Evolutionary conservation across 2,113 vertebrate genomes (phyloP).

Genomic region (Myotis yumanensis): DNA sequence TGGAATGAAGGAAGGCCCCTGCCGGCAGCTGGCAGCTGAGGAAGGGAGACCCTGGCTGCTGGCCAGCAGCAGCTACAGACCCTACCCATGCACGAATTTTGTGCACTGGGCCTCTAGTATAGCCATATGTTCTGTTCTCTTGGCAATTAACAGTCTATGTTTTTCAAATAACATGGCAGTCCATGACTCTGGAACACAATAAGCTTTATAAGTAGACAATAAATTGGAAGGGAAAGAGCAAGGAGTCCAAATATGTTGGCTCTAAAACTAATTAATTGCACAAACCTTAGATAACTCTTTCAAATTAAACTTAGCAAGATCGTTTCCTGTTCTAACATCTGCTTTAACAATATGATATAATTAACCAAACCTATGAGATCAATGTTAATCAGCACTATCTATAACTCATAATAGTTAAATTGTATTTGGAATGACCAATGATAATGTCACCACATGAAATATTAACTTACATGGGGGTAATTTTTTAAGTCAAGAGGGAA

Average conservation of each 20-base stretch:
- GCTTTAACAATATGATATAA: neutral
- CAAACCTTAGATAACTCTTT: neutral
- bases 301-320: conserved; percentile 11
- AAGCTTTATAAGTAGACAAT: neutral
- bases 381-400: neutral
- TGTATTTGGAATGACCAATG: neutral
- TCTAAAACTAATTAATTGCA: neutral
- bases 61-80: too few relatives aligned
- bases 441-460: neutral
- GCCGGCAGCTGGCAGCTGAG: too few relatives aligned
- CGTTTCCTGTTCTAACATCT: neutral
- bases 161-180: conserved; percentile 21
- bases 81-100: too few relatives aligned
- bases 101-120: too few relatives aligned
- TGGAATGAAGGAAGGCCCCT: too few relatives aligned
- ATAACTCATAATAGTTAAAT: neutral
- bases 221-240: neutral
- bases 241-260: neutral
- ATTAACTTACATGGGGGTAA: neutral
- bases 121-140: neutral
- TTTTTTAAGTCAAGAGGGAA: neutral
- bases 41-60: too few relatives aligned
- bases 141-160: neutral
- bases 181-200: neutral
- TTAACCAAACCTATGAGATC: neutral